These are phyloP conservation scores for Cybosia mesomella DNA, from an alignment of 2,888 invertebrate species.

Conservation along the genomic window DNA sequence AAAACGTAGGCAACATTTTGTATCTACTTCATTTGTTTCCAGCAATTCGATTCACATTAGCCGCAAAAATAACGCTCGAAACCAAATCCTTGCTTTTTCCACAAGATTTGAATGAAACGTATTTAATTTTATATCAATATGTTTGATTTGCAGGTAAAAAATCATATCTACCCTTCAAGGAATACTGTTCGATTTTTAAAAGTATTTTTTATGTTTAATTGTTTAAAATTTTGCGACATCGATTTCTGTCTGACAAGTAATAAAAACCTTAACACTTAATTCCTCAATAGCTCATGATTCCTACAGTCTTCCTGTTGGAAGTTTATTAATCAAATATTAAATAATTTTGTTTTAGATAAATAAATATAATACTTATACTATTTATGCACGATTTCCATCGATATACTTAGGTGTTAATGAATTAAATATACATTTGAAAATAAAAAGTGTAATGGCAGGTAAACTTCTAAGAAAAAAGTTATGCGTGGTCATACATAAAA, in stretches of 20 bases:
- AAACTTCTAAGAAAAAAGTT: no score
- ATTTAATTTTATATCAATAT: not conserved
- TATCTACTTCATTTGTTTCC: not conserved
- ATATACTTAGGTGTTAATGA: no score
- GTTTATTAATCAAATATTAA: no score
- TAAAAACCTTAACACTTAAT: not conserved
- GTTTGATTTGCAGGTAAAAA: not conserved
- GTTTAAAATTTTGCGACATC: not conserved
- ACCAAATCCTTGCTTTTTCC: not conserved
- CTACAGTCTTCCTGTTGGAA: not conserved
- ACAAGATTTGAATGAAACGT: not conserved
- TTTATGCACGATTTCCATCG: no score
- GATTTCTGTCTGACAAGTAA: no score
- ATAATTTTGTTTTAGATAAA: no score
- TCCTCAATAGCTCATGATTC: not conserved
- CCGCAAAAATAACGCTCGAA: conserved; percentile 1
- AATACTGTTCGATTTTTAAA: not conserved
- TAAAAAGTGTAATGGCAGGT: no score
- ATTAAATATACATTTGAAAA: no score
- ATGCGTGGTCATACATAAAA: no score
- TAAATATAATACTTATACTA: no score
- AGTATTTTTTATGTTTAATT: not conserved
- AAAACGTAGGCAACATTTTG: not conserved
- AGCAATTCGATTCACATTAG: not conserved
- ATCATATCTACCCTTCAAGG: conserved; percentile 1